Base-by-base conservation (phyloP, 2,797 vertebrate genomes). In the Okamejei kenojei region DNA sequence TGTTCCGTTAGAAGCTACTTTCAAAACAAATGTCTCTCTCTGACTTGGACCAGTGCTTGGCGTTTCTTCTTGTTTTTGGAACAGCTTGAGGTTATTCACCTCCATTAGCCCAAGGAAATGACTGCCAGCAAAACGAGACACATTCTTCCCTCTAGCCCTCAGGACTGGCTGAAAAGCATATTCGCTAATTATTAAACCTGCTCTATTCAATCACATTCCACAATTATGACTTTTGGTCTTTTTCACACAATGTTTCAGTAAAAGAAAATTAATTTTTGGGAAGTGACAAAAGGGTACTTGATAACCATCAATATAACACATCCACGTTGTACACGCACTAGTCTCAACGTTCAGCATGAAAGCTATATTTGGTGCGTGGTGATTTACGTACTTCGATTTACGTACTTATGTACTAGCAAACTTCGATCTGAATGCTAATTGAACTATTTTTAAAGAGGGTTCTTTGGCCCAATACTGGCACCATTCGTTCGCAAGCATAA, bases 81-180 rank as follows among this genome's bases (percentile, higher is more conserved):
- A 97, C 97, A 98, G 97, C 97, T 97, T 97, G 97, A 96, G 96
- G 95, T 96, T 96, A 96, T 96, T 95, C 95, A 96, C 96, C 96
- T 97, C 97, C 97, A 96, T 96, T 96, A 96, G 97, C 95, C 97
- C 96, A 95, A 96, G 96, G 96, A 98, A 98, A 98, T 97, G 97
- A 96, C 97, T 98, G 96, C 96, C 97, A 97, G 97, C 96, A 96
- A 97, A 97, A 96, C 96, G 97, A 97, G 97, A 96, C 97, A 96
- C 97, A 97, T 97, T 95, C 95, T 95, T 97, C 96, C 96, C 95
- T 97, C 95, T 77, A 90, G 95, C 95, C 96, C 95, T 95, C 95
- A 95, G 96, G 96, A 97, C 96, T 96, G 96, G 94, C 94, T 95
- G 96, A 95, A 95, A 96, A 96, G 95, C 95, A 94, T 95, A 96